Evolutionary conservation across 2,888 invertebrate genomes (phyloP).

Genomic region (Pyralis farinalis): DNA sequence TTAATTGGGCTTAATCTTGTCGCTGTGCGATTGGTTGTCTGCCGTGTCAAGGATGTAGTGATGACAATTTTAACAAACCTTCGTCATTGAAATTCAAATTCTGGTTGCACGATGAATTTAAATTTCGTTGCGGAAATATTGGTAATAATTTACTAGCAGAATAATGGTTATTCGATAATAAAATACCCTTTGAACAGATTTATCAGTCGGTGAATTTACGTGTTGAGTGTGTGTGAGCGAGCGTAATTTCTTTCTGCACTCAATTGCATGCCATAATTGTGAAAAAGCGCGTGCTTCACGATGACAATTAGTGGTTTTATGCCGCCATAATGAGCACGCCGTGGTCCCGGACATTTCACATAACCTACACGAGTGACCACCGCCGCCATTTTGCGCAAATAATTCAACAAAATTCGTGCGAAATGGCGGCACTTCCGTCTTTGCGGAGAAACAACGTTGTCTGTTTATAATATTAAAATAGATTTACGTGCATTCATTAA

Average conservation of each 20-base stretch:
- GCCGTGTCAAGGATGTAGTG: not conserved
- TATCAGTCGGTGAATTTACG: slow-evolving; percentile 5
- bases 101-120: no score
- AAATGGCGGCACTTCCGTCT: slow-evolving; percentile 55
- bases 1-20: slow-evolving; percentile 2
- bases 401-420: slow-evolving; percentile 68
- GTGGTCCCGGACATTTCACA: slow-evolving; percentile 33
- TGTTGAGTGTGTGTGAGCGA: not conserved
- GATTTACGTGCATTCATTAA: slow-evolving; percentile 11
- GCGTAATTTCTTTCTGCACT: slow-evolving; percentile 6
- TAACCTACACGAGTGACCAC: slow-evolving; percentile 50
- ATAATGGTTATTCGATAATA: no score
- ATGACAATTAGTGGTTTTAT: slow-evolving; percentile 61
- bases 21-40: not conserved
- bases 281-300: slow-evolving; percentile 41
- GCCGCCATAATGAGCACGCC: slow-evolving; percentile 42
- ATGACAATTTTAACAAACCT: not conserved
- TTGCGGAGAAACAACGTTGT: slow-evolving; percentile 30
- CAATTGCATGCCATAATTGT: slow-evolving; percentile 17
- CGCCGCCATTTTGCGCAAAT: slow-evolving; percentile 61
- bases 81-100: not conserved
- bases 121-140: no score
- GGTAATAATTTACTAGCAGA: no score
- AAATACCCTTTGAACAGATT: not conserved
- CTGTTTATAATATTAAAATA: slow-evolving; percentile 50